These are phyloP conservation scores for Budorcas taxicolor DNA, from an alignment of 2,113 vertebrate genomes.

Conservation along the genomic window DNA sequence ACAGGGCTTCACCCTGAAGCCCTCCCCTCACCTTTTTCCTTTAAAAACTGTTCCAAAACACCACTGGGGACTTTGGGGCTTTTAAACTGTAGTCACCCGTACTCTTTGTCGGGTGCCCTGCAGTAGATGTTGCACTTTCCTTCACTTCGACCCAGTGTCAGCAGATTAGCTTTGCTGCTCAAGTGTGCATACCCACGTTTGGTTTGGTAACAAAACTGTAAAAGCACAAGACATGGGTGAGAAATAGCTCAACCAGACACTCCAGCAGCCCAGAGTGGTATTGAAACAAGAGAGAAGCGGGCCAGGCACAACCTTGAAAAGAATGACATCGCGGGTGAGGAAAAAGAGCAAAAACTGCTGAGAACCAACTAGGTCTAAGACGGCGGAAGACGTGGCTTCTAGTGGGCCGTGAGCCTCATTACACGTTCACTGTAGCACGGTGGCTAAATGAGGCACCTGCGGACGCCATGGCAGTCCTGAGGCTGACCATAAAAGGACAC, in stretches of 20 bases:
- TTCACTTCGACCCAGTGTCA: neutral
- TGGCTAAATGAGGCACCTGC: neutral
- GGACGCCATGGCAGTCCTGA: neutral
- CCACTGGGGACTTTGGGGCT: rapidly evolving
- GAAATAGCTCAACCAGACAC: neutral
- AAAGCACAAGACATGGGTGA: neutral
- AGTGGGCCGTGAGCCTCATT: rapidly evolving
- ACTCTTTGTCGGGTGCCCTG: neutral
- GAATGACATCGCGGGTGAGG: neutral
- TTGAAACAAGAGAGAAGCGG: neutral
- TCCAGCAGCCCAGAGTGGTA: too few relatives aligned
- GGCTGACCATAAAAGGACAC: neutral
- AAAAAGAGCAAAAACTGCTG: neutral
- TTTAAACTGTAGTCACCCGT: neutral
- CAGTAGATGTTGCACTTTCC: neutral
- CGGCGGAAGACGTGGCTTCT: rapidly evolving
- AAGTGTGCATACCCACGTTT: neutral
- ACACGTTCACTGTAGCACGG: rapidly evolving
- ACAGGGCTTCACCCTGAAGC: neutral
- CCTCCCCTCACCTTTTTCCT: neutral
- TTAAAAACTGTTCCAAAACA: neutral
- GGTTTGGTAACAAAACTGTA: neutral
- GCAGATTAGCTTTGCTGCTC: neutral
- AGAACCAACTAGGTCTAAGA: neutral
- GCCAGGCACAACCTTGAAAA: neutral